Conservation (phyloP, 2,797 vertebrate genomes). For the Pagetopsis macropterus region DNA sequence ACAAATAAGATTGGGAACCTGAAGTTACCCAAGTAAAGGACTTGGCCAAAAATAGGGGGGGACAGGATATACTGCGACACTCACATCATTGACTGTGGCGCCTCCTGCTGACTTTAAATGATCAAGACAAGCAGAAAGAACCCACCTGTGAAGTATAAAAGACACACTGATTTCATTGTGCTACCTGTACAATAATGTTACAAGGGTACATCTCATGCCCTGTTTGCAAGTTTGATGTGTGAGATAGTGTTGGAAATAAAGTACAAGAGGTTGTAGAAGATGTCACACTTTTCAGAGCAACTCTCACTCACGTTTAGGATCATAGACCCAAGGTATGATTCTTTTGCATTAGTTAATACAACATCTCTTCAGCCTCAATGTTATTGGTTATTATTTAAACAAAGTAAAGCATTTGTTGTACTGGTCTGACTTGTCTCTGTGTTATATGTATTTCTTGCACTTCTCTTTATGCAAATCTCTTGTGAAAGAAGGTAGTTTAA, state of each 20-base stretch:
- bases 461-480: not conserved
- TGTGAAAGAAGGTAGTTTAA: not conserved
- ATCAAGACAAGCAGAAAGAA: constrained; percentile 18
- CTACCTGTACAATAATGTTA: constrained; percentile 16
- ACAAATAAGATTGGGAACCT: constrained; percentile 29
- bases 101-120: constrained; percentile 22
- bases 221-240: constrained; percentile 1
- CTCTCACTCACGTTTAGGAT: not conserved
- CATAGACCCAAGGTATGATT: not conserved
- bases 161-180: constrained; percentile 5
- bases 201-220: not conserved
- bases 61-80: constrained; percentile 16
- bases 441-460: not conserved
- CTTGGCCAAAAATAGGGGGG: not conserved
- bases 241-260: not conserved
- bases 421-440: not conserved
- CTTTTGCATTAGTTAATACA: not conserved
- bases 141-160: not conserved
- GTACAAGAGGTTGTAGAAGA: not conserved
- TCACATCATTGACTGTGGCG: constrained; percentile 1
- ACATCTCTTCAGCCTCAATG: not conserved
- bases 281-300: constrained; percentile 17
- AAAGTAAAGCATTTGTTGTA: not conserved
- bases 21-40: constrained; percentile 11
- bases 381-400: not conserved